Conservation (phyloP, 2,888 invertebrate species). For the Drosophila helvetica region DNA sequence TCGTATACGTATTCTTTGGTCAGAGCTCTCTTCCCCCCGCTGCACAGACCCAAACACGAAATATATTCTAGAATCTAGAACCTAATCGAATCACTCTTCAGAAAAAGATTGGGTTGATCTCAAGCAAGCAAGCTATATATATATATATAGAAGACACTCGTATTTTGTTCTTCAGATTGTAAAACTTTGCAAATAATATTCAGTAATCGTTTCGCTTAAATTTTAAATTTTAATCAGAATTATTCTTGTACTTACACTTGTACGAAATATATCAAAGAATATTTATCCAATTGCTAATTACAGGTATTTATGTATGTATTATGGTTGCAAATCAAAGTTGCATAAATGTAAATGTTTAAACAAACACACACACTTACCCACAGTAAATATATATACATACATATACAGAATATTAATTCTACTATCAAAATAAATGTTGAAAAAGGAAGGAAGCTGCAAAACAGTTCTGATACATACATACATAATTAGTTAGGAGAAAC, state of each 20-base stretch:
- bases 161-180: constrained; percentile 24
- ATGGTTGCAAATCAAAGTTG: constrained; percentile 49
- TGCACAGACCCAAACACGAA: background rate
- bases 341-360: constrained; percentile 65
- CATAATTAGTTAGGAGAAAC: constrained; percentile 38
- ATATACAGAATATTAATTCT: constrained; percentile 34
- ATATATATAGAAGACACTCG: background rate
- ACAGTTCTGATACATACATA: constrained; percentile 16
- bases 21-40: background rate
- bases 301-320: constrained; percentile 57
- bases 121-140: constrained; percentile 30
- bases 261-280: constrained; percentile 36
- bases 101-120: constrained; percentile 25
- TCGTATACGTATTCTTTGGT: background rate
- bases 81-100: background rate
- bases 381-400: constrained; percentile 14
- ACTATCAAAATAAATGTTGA: constrained; percentile 43
- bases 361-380: constrained; percentile 39
- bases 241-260: constrained; percentile 37
- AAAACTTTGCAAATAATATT: constrained; percentile 10
- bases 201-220: constrained; percentile 23
- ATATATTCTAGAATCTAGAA: background rate
- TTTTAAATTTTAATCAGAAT: constrained; percentile 22
- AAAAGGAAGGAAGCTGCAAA: constrained; percentile 9
- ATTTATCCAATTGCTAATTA: constrained; percentile 72